Percentiles rank a stretch among this genome's conserved stretches.
Evolutionary conservation across 2,888 invertebrate genomes (phyloP).

Genomic region (Pyrrhosoma nymphula): DNA sequence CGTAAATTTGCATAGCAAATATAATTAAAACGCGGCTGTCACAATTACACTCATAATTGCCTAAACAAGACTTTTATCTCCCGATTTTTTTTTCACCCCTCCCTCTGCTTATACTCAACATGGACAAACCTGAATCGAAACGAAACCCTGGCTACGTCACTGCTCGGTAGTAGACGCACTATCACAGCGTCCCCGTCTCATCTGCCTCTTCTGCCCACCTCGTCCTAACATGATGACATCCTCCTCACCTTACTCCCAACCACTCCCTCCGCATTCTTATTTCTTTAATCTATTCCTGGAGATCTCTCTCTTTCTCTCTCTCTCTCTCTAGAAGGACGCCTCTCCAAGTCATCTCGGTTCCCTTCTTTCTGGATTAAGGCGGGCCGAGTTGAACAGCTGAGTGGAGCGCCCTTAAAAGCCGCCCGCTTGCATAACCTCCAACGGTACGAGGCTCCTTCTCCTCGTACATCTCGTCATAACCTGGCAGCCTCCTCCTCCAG

Average conservation of each 20-base stretch:
- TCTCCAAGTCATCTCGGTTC: neutral
- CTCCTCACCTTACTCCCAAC: neutral
- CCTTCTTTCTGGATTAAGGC: neutral
- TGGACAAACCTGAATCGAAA: no score
- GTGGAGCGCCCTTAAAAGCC: neutral
- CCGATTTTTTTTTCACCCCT: no score
- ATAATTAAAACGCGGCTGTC: no score
- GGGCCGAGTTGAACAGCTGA: neutral
- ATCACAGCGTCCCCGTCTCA: neutral
- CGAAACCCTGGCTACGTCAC: neutral
- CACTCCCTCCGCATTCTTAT: neutral
- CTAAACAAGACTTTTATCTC: no score
- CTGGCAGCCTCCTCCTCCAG: neutral
- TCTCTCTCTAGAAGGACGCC: neutral
- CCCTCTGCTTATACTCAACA: neutral
- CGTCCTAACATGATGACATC: neutral
- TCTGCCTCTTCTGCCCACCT: no score
- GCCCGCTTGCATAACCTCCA: neutral
- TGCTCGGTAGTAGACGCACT: neutral
- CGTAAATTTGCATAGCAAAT: no score
- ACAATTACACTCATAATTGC: no score
- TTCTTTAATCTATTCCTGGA: slow-evolving; percentile 1
- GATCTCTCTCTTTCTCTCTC: neutral
- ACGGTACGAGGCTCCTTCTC: neutral
- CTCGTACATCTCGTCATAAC: neutral